phyloP scores from a whole-genome alignment of 2,888 invertebrate species.

The Ophonus ardosiacus region DNA sequence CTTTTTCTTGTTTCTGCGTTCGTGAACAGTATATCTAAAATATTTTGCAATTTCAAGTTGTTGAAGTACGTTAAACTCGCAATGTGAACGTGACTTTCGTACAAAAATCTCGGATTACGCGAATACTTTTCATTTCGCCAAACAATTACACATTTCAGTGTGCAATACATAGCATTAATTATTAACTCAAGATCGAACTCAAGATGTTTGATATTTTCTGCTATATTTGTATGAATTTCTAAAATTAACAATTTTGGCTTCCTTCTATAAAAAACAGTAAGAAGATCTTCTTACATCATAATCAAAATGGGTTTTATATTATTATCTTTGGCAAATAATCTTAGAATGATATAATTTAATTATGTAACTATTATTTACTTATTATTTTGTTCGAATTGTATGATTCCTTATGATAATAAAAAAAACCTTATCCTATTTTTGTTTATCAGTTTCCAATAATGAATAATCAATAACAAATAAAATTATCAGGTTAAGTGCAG shows the following conservation, averaged over 20 bases:
- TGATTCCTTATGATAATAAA: neutral
- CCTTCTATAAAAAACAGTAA: neutral
- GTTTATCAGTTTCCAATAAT: neutral
- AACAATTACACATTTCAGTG: neutral
- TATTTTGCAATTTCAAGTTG: neutral
- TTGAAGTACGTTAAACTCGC: neutral
- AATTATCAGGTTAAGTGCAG: neutral
- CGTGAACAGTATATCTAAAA: neutral
- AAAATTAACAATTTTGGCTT: slow-evolving; percentile 14
- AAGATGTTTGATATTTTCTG: slow-evolving; percentile 4
- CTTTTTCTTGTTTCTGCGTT: neutral
- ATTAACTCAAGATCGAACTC: neutral
- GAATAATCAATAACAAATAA: neutral
- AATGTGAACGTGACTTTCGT: neutral
- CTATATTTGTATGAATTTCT: slow-evolving; percentile 18
- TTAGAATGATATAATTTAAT: neutral
- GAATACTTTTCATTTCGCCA: neutral
- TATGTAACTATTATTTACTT: slow-evolving; percentile 2
- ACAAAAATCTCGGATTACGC: neutral
- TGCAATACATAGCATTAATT: neutral
- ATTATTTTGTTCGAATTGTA: neutral
- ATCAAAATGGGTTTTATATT: slow-evolving; percentile 31
- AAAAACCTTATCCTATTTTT: neutral
- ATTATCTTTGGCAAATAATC: slow-evolving; percentile 17
- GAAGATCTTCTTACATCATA: slow-evolving; percentile 34